Conservation (phyloP, 2,888 invertebrate genomes). For the Habrosyne pyritoides region DNA sequence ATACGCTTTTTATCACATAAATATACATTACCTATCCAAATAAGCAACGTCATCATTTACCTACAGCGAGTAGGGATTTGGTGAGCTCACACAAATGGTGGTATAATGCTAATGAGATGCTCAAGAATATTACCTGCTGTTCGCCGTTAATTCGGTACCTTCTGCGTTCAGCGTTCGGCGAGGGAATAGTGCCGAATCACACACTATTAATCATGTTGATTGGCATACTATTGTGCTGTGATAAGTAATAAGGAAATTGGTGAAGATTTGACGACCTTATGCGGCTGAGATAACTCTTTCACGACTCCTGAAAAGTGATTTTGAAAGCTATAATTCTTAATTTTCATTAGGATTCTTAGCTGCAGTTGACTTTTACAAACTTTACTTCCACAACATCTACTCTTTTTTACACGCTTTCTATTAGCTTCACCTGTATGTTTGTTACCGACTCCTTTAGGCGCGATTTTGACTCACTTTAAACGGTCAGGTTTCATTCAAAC, state of each 20-base stretch:
- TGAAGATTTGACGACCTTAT: neutral
- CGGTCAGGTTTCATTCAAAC: no score
- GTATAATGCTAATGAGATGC: conserved; percentile 55
- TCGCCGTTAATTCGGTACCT: conserved; percentile 28
- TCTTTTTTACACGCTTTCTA: no score
- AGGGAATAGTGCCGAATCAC: conserved; percentile 43
- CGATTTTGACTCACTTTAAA: no score
- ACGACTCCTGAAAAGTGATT: neutral
- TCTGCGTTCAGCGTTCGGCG: conserved; percentile 25
- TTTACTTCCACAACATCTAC: no score
- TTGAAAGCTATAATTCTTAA: no score
- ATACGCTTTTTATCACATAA: conserved; percentile 12
- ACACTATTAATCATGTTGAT: conserved; percentile 58
- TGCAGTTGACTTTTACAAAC: no score
- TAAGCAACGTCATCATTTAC: conserved; percentile 52
- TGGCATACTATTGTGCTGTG: conserved; percentile 33
- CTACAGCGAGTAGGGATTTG: conserved; percentile 32
- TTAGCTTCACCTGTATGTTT: no score
- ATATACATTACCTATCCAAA: conserved; percentile 28
- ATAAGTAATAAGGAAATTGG: neutral
- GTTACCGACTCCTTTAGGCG: no score
- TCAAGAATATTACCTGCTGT: conserved; percentile 39
- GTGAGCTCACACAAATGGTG: conserved; percentile 42
- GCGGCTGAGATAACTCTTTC: neutral
- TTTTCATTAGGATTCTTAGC: no score